A percentile compares a stretch with the other conserved stretches of the same genome.
Evolutionary conservation across 2,797 vertebrate genomes (phyloP).

Genomic region (Australoheros facetus): DNA sequence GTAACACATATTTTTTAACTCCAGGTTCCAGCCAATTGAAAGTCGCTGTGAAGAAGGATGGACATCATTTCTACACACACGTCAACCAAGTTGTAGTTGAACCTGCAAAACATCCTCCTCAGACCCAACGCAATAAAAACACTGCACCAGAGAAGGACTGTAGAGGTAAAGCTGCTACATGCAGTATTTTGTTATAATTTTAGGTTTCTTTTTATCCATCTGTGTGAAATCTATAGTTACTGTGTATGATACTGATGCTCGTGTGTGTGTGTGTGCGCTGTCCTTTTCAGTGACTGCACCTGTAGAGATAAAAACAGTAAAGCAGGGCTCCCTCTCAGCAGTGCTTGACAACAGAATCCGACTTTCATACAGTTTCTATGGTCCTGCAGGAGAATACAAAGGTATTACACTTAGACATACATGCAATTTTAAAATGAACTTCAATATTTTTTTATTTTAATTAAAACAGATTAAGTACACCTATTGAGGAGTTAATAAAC

Average conservation of each 20-base stretch:
- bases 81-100: slow-evolving; percentile 76
- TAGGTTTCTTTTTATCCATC: neutral
- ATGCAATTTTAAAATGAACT: neutral
- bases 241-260: neutral
- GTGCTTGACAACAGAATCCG: slow-evolving; percentile 87
- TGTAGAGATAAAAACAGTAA: slow-evolving; percentile 63
- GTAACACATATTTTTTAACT: neutral
- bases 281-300: slow-evolving; percentile 29
- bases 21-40: slow-evolving; percentile 86
- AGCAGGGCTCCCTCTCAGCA: slow-evolving; percentile 88
- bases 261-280: neutral
- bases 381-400: slow-evolving; percentile 64
- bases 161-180: slow-evolving; percentile 41
- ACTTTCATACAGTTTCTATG: slow-evolving; percentile 88
- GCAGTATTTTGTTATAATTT: neutral
- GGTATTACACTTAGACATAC: slow-evolving; percentile 32
- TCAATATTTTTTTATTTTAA: neutral
- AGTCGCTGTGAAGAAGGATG: slow-evolving; percentile 87
- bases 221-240: neutral
- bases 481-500: neutral
- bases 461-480: neutral
- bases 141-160: slow-evolving; percentile 1
- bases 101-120: neutral
- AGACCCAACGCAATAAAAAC: neutral
- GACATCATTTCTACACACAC: slow-evolving; percentile 89